Evolutionary conservation across 2,888 invertebrate species (phyloP).

Genomic region (Drosophila borborema): DNA sequence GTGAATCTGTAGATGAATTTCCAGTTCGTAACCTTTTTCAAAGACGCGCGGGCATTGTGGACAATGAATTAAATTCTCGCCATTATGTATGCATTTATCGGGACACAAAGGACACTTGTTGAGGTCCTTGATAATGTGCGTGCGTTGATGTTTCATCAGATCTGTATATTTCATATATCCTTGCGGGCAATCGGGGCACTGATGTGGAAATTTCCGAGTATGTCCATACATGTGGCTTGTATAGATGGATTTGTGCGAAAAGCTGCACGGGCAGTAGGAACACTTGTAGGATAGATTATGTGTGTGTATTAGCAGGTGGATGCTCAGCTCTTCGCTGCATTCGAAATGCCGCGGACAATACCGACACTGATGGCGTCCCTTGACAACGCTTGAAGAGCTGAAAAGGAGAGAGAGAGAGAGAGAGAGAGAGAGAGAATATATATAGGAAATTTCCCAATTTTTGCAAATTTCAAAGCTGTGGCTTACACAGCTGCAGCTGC

Average conservation of each 20-base stretch:
- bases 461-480: neutral
- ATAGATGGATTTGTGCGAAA: constrained; percentile 28
- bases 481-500: constrained; percentile 3
- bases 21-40: constrained; percentile 11
- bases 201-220: constrained; percentile 22
- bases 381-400: neutral
- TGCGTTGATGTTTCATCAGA: constrained; percentile 14
- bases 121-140: neutral
- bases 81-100: constrained; percentile 17
- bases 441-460: neutral
- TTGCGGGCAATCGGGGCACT: constrained; percentile 19
- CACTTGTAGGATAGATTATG: constrained; percentile 34
- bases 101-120: constrained; percentile 10
- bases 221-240: constrained; percentile 25
- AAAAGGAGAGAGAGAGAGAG: neutral
- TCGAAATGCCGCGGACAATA: constrained; percentile 31
- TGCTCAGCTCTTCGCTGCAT: constrained; percentile 20
- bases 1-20: constrained; percentile 40
- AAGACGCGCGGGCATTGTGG: constrained; percentile 34
- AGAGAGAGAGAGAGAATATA: neutral
- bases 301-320: constrained; percentile 36
- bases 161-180: constrained; percentile 19
- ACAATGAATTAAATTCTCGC: constrained; percentile 13
- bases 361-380: constrained; percentile 16
- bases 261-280: constrained; percentile 27